Evolutionary conservation across 2,113 vertebrate species (phyloP).

Genomic region (Eublepharis macularius): DNA sequence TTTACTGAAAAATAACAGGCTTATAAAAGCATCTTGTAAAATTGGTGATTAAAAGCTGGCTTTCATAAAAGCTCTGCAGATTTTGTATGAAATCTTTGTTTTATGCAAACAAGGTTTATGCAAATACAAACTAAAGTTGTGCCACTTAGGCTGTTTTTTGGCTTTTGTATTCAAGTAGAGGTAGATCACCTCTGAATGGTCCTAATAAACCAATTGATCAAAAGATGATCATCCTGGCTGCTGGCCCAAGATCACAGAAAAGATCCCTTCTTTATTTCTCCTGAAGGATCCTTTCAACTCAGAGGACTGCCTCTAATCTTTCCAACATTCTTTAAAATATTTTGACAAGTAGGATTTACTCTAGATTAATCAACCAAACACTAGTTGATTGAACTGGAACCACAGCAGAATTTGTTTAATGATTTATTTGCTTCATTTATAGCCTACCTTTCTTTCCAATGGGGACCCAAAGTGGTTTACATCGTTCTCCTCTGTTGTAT

Average conservation of each 20-base stretch:
- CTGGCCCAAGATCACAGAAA: background rate
- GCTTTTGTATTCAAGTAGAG: conserved; percentile 1
- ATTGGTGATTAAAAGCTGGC: conserved; percentile 32
- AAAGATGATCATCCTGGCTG: background rate
- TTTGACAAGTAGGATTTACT: background rate
- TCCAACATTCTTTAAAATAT: background rate
- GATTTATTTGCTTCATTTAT: too few relatives aligned
- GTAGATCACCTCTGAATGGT: background rate
- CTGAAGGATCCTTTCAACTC: background rate
- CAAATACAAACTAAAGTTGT: background rate
- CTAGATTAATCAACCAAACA: background rate
- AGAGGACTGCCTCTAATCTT: background rate
- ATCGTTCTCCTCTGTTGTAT: too few relatives aligned
- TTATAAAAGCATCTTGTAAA: conserved; percentile 37
- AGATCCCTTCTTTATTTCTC: background rate
- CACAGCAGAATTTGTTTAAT: background rate
- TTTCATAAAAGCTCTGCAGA: conserved; percentile 15
- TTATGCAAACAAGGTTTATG: conserved; percentile 4
- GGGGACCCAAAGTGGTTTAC: too few relatives aligned
- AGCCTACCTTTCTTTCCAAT: too few relatives aligned
- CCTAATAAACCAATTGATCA: background rate
- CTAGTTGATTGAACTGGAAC: background rate
- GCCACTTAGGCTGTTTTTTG: background rate
- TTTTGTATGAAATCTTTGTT: conserved; percentile 10
- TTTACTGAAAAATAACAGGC: conserved; percentile 19